Evolutionary conservation across 2,797 vertebrate genomes (phyloP).

Genomic region (Cirrhinus mrigala): DNA sequence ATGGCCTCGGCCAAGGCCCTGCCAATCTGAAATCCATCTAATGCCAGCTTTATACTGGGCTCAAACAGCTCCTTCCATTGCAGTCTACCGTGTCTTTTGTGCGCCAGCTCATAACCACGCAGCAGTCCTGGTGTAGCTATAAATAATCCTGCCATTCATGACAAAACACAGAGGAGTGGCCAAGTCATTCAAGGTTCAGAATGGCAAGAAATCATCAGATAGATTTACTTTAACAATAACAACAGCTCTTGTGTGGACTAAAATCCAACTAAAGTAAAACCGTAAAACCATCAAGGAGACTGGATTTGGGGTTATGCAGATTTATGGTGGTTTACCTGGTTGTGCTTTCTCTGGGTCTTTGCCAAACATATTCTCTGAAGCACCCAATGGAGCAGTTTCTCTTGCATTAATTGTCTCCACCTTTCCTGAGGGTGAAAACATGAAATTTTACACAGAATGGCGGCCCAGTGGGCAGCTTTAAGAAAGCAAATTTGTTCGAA

Average conservation of each 20-base stretch:
- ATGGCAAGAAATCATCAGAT: not conserved
- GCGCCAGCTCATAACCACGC: constrained; percentile 90
- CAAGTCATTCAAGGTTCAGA: not conserved
- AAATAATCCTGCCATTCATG: constrained; percentile 79
- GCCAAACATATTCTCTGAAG: constrained; percentile 84
- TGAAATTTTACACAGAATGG: not conserved
- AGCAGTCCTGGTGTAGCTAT: constrained; percentile 95
- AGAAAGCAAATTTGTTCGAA: too few species aligned
- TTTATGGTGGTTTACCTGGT: constrained; percentile 77
- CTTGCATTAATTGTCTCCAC: constrained; percentile 77
- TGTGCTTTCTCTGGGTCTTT: constrained; percentile 81
- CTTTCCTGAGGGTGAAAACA: constrained; percentile 74
- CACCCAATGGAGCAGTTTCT: constrained; percentile 81
- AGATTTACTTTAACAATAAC: not conserved
- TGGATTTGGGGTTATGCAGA: not conserved
- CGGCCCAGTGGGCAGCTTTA: too few species aligned
- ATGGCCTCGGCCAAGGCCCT: constrained; percentile 85
- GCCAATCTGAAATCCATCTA: constrained; percentile 85
- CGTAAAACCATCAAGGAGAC: not conserved
- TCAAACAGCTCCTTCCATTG: constrained; percentile 91
- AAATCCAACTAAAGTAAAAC: not conserved
- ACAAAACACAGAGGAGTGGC: not conserved
- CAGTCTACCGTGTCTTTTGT: constrained; percentile 88
- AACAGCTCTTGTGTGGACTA: not conserved
- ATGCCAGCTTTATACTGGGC: constrained; percentile 91